Conservation (phyloP, 2,888 invertebrate species). For the Caenorhabditis parvicauda region DNA sequence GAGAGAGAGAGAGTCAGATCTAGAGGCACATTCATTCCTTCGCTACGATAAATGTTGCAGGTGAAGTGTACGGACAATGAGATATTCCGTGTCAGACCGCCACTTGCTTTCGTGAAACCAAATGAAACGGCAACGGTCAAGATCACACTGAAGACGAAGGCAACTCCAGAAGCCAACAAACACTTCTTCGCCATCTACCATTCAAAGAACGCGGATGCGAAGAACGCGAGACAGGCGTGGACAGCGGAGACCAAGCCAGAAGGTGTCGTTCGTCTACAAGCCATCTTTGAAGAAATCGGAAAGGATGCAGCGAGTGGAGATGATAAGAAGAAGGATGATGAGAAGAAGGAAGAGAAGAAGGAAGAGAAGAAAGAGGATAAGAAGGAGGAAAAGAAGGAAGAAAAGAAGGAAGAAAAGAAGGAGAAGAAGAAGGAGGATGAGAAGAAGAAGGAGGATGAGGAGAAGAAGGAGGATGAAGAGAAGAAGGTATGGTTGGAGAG, state of each 20-base stretch:
- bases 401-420: conserved; percentile 1
- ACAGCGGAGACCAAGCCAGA: conserved; percentile 36
- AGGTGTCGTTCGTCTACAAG: conserved; percentile 39
- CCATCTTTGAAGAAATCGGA: conserved; percentile 11
- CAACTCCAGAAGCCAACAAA: conserved; percentile 15
- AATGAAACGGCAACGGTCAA: conserved; percentile 32
- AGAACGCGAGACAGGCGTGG: conserved; percentile 36
- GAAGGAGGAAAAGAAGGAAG: conserved; percentile 4
- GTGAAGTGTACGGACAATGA: conserved; percentile 50
- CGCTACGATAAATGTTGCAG: conserved; percentile 8
- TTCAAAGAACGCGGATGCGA: conserved; percentile 18
- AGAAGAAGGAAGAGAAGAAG: conserved; percentile 9
- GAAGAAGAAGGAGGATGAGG: conserved; percentile 10
- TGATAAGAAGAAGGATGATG: conserved; percentile 6
- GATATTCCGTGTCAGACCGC: conserved; percentile 52
- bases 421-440: conserved; percentile 6
- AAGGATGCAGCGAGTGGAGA: conserved; percentile 2
- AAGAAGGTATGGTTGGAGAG: conserved; percentile 12
- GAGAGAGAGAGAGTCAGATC: neutral
- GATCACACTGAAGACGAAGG: conserved; percentile 29
- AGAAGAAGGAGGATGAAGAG: conserved; percentile 15
- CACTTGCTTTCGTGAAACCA: conserved; percentile 43
- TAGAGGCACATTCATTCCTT: neutral
- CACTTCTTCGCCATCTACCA: conserved; percentile 55
- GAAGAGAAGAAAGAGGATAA: conserved; percentile 3